Base-by-base conservation (phyloP, 1,140 invertebrate genomes). In the Cheumatopsyche charites region DNA sequence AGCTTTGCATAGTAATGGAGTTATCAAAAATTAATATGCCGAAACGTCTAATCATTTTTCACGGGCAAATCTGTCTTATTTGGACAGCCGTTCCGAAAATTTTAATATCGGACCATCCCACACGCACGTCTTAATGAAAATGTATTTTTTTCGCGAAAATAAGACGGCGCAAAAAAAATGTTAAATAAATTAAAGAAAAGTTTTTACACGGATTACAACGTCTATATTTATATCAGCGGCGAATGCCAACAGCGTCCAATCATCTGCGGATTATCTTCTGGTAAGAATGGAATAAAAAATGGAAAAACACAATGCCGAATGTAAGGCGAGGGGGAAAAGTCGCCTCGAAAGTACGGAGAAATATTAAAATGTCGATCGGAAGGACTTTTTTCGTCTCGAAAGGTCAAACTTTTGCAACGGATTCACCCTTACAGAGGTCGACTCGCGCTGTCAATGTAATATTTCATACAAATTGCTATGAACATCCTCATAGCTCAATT, bases 121-220 rank as follows among this genome's bases (percentile, higher is more conserved):
- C 47, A 52, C 47, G 47, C 13, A 52, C 47, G 15, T 15, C 15
- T 52, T 52, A 52, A 52, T 52, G 47, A 52, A 52, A 52, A 52
- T 52, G 47, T 52, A 52, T 52, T 52, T 52, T 52, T 47, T 13
- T 36, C 29, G 3, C 29, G 29, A 36, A n/a, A n/a, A n/a, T n/a
- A n/a, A n/a, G 29, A 4, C 21, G 23, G 23, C 12, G 55, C 55
- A 58, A 55, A 25, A 58, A 58, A 58, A 58, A 58, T 58, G 55
- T 58, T 58, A 58, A 58, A 58, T 58, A 58, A 58, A 58, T 58
- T 58, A 58, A 58, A 58, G 55, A 58, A 58, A 58, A 58, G 17
- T 58, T 58, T 52, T 58, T 58, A 58, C 55, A n/a, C 55, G 55
- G 55, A 58, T 58, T 58, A 58, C 55, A 25, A 25, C 23, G 19